A percentile compares a stretch with the other conserved stretches of the same genome.
These are phyloP conservation scores for Syrista parreyssii DNA, from an alignment of 2,888 invertebrate species.

Conservation along the genomic window DNA sequence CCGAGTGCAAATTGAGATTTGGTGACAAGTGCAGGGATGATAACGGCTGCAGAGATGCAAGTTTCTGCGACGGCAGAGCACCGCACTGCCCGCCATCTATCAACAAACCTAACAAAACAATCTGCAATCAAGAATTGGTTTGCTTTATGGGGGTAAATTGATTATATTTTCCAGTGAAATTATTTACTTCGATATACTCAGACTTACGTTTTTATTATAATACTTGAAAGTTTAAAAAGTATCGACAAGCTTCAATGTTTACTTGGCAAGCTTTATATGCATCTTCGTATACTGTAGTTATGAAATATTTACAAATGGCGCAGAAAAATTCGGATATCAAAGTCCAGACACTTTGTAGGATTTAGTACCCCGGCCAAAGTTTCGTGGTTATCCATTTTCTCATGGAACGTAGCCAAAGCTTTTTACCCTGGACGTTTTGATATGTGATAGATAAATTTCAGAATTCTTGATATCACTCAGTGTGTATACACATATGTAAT, in stretches of 20 bases:
- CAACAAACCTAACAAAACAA: constrained; percentile 93
- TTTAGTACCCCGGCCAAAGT: neutral
- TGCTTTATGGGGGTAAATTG: constrained; percentile 93
- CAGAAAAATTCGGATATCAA: neutral
- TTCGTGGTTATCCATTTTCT: neutral
- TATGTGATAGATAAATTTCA: neutral
- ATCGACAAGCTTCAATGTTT: neutral
- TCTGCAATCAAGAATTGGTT: constrained; percentile 97
- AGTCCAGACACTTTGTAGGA: neutral
- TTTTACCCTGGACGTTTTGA: neutral
- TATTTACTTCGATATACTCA: neutral
- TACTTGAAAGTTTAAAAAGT: neutral
- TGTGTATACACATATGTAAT: too few relatives aligned
- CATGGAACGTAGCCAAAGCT: neutral
- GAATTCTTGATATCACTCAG: neutral
- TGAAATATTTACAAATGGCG: neutral
- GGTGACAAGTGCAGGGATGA: constrained; percentile 92
- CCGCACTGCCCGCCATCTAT: constrained; percentile 93
- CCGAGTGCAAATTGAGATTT: constrained; percentile 85
- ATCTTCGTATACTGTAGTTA: neutral
- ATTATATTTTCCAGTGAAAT: neutral
- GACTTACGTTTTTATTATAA: neutral
- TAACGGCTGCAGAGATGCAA: constrained; percentile 93
- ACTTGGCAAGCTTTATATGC: neutral
- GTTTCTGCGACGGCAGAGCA: constrained; percentile 90